These are phyloP conservation scores for Diprion similis DNA, from an alignment of 1,140 invertebrate genomes.

Conservation along the genomic window DNA sequence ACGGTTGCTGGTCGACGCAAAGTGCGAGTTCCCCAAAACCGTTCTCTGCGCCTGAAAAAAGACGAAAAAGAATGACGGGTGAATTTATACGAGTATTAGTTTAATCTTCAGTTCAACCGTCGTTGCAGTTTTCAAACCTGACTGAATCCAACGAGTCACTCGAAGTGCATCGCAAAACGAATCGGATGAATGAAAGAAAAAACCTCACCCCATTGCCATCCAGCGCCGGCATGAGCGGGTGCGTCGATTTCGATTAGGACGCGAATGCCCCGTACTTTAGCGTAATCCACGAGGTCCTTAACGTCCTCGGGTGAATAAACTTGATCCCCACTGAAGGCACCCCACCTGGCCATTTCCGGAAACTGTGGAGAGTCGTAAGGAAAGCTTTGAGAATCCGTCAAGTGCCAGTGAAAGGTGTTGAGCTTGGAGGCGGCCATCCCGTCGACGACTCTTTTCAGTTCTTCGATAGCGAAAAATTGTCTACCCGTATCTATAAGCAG, in stretches of 20 bases:
- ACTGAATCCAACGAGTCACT: no score
- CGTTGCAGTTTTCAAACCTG: no score
- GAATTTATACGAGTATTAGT: background rate
- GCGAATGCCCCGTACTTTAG: slow-evolving; percentile 74
- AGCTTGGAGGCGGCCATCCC: slow-evolving; percentile 84
- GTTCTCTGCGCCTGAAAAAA: slow-evolving; percentile 57
- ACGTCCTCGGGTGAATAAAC: slow-evolving; percentile 77
- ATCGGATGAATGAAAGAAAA: background rate
- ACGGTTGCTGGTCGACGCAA: slow-evolving; percentile 77
- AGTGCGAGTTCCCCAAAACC: slow-evolving; percentile 75
- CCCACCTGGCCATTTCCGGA: slow-evolving; percentile 78
- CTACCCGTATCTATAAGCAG: slow-evolving; percentile 78
- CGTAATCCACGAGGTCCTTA: slow-evolving; percentile 73
- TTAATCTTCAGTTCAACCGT: no score
- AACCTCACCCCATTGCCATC: slow-evolving; percentile 78
- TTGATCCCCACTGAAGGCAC: slow-evolving; percentile 72
- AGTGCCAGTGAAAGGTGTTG: slow-evolving; percentile 88
- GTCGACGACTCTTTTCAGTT: slow-evolving; percentile 75
- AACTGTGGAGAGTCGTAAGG: slow-evolving; percentile 76
- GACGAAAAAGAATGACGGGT: background rate
- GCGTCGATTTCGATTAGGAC: slow-evolving; percentile 85
- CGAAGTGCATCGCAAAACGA: background rate
- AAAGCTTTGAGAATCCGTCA: slow-evolving; percentile 86
- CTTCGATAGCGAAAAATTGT: slow-evolving; percentile 73
- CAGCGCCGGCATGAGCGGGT: slow-evolving; percentile 83